Evolutionary conservation across 2,113 vertebrate species (phyloP), one percentile per base, ranked within the genome.

Genomic region (Cottus gobio): DNA sequence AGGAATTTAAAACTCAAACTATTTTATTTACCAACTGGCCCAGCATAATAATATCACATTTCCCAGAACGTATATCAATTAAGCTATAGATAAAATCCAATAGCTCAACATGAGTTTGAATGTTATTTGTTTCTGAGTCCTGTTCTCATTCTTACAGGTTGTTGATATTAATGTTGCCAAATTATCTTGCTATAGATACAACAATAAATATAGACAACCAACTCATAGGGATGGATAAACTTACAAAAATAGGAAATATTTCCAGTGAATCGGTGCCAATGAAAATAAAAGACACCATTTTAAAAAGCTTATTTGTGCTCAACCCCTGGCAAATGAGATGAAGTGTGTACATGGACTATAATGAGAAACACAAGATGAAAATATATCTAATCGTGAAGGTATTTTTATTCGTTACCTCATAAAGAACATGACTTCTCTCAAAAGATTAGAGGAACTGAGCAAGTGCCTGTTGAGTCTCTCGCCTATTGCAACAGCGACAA

Each of bases 191-290:
- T 39, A 39, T 0, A 39, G 8, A 39, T 39, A 39, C 2, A 39
- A 39, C 9, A 39, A 9, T 2, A 39, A n/a, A n/a, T n/a, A 39
- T 9, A 39, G 5, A 39, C 37, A 39, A 39, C 9, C 37, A 39
- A 39, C 36, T 1, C 28, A 61, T 26, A 22, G 28, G 0, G 26
- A 67, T 48, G 2, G n/a, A 72, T 83, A 56, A n/a, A 50, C 11
- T 13, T 31, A 15, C 22, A 64, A 39, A 71, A 83, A 78, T 48
- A 65, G 10, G 5, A 62, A 80, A 34, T 22, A 57, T 73, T 77
- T 77, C 11, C 62, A 82, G n/a, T 26, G 7, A 60, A 79, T 28
- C 50, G 57, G 18, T 50, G 46, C 66, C 66, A 57, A 18, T 34
- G 37, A 31, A 82, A 81, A 61, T 20, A 56, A 61, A 64, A 62